Evolutionary conservation across 2,797 vertebrate genomes (phyloP).

Genomic region (Sorex maritimensis): DNA sequence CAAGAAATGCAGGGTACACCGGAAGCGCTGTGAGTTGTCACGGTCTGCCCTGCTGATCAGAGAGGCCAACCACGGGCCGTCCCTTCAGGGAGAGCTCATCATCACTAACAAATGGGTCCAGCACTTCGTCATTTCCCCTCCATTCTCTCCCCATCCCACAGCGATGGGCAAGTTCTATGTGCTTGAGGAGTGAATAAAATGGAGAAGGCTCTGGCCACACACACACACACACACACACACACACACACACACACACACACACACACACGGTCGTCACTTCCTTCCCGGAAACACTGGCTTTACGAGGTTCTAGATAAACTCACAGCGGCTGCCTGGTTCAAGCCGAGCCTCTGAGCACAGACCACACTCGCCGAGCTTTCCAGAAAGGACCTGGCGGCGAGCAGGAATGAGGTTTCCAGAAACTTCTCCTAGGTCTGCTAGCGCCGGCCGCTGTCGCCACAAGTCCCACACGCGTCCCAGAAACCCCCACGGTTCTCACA

Average conservation of each 20-base stretch:
- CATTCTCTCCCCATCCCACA: not conserved
- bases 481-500: constrained; percentile 27
- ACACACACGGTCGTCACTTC: not conserved
- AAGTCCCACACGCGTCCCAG: not conserved
- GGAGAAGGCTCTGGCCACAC: not conserved
- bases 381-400: not conserved
- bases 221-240: not conserved
- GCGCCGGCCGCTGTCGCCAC: not conserved
- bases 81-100: not conserved
- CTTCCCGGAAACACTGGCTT: not conserved
- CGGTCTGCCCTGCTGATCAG: constrained; percentile 1
- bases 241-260: no score
- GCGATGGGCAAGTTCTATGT: not conserved
- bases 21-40: not conserved
- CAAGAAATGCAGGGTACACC: not conserved
- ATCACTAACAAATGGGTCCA: not conserved
- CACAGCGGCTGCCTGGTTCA: not conserved
- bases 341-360: no score
- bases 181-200: no score
- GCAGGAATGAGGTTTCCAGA: not conserved
- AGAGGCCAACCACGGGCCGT: constrained; percentile 17
- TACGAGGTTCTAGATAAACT: not conserved
- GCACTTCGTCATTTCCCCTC: no score
- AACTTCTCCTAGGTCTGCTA: constrained; percentile 15
- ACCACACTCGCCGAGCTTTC: not conserved